phyloP scores from a whole-genome alignment of 1,140 invertebrate genomes.

The Caenorhabditis tropicalis region DNA sequence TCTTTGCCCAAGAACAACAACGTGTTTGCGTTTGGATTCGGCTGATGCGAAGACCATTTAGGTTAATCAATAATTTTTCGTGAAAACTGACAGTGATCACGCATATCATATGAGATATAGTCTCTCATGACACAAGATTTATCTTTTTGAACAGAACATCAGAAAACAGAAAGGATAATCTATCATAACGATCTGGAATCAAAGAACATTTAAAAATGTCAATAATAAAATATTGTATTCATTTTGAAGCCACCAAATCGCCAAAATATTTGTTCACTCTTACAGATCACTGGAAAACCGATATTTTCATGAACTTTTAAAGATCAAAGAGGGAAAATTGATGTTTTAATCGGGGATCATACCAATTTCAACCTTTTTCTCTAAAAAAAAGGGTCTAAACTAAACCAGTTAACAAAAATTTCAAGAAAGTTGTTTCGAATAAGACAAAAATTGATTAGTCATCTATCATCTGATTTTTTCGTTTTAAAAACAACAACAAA shows the following conservation, averaged over 20 bases:
- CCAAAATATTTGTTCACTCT: neutral
- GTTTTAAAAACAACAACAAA: neutral
- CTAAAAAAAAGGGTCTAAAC: neutral
- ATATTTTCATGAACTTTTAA: neutral
- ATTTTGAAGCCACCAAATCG: too few species aligned
- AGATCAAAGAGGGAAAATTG: neutral
- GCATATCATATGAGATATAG: too few species aligned
- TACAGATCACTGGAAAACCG: neutral
- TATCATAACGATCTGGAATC: too few species aligned
- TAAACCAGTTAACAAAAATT: neutral
- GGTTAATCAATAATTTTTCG: too few species aligned
- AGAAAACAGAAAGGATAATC: neutral
- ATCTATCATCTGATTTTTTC: too few species aligned
- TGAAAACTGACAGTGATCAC: too few species aligned
- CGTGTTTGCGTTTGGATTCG: constrained; percentile 14
- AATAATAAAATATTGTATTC: too few species aligned
- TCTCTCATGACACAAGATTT: too few species aligned
- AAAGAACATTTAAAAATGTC: too few species aligned
- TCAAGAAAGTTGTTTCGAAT: neutral
- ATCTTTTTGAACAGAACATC: too few species aligned
- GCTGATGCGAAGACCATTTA: neutral
- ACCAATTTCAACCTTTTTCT: neutral
- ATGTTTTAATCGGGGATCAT: neutral
- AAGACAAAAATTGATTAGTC: too few species aligned
- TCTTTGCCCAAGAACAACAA: constrained; percentile 18